Percentiles rank a stretch among this genome's conserved stretches.
phyloP scores from a whole-genome alignment of 1,140 invertebrate species.

The Pseudomyrmex pallidus region DNA sequence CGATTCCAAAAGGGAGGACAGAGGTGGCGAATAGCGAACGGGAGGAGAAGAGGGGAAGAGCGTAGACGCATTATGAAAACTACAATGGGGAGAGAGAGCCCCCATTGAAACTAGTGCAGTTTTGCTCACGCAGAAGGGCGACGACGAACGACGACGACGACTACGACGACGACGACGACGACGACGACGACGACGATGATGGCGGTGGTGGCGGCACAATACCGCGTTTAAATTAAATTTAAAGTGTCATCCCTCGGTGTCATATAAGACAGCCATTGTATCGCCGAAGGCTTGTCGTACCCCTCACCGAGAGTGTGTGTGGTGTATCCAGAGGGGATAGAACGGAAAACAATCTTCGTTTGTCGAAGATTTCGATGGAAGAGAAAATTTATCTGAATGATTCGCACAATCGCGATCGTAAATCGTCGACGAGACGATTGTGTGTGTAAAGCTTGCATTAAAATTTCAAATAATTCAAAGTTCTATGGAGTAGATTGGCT shows the following conservation, averaged over 20 bases:
- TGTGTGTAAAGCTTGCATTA: not conserved
- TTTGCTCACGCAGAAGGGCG: constrained; percentile 47
- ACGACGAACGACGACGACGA: not conserved
- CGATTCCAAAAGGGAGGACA: not conserved
- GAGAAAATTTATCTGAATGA: constrained; percentile 16
- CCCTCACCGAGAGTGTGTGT: not conserved
- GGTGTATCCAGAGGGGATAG: not conserved
- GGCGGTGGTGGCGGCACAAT: constrained; percentile 66
- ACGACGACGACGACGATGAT: constrained; percentile 21
- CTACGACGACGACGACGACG: constrained; percentile 23
- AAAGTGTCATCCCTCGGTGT: constrained; percentile 72
- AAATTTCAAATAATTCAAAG: not conserved
- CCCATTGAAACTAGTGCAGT: constrained; percentile 58
- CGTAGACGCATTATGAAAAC: constrained; percentile 59
- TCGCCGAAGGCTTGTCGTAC: constrained; percentile 48
- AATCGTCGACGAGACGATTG: not conserved
- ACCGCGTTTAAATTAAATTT: constrained; percentile 75
- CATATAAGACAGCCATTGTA: constrained; percentile 71
- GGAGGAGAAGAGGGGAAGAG: not conserved
- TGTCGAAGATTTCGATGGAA: constrained; percentile 31
- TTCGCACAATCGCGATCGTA: constrained; percentile 34
- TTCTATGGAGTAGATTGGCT: too few relatives aligned
- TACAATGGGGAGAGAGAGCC: constrained; percentile 45
- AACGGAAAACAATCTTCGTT: not conserved
- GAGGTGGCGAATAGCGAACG: not conserved